Base-by-base conservation (phyloP, 2,888 invertebrate genomes). In the Macrosoma leucophasiata region DNA sequence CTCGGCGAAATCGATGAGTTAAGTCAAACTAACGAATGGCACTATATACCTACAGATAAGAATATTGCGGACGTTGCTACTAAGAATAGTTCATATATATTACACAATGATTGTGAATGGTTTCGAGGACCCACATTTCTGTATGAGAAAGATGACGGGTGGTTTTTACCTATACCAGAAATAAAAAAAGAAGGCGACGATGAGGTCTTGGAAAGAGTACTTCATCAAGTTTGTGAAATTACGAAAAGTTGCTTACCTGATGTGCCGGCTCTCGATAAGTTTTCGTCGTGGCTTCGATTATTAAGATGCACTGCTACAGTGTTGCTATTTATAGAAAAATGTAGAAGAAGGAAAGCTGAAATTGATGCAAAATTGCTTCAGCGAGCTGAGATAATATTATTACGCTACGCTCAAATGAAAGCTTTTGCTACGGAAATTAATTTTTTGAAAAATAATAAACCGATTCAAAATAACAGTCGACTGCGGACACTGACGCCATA, bases 1-100 rank as follows among this genome's bases (percentile, higher is more conserved):
- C n/a, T 49, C 1, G 47, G 43, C 1, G 41, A 41, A 9, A 51
- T 49, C 8, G 27, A 33, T 9, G 47, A 49, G 3, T 27, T 9
- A 5, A 30, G 42, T 2, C 22, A 12, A 0, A n/a, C 19, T 1
- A 29, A 22, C 1, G 27, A 42, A 1, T 48, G 45, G 48, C 19
- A 35, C 3, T 50, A 40, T 37, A 24, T 47, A 3, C 50, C 50
- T 0, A 41, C 41, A 1, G 30, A 33, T 1, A 9, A 23, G 0
- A 51, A 49, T 23, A 33, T 36, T 4, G 26, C 26, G 11, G 26
- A 26, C 26, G 3, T 17, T 17, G 26, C 15, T 1, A 17, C 26
- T 15, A 26, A 10, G 11, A 26, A 14, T 11, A 26, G 15, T 5
- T 11, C 12, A 6, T 3, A 19, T 9, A 11, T 9, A n/a, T 9